Conservation (phyloP, 2,113 vertebrate species). For the Campylomormyrus numenius region DNA sequence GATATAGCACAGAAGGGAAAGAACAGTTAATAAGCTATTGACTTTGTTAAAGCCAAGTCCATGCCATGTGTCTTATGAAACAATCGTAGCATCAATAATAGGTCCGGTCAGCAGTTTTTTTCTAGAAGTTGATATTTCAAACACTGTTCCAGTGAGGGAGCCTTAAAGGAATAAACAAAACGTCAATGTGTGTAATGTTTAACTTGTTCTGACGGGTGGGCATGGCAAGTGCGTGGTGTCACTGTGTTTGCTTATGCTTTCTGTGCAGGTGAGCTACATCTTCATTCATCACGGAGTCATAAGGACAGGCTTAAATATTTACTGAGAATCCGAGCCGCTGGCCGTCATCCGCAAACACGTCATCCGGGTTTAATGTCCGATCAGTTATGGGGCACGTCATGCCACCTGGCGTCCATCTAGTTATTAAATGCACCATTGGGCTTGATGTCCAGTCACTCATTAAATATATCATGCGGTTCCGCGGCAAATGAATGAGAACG, state of each 20-base stretch:
- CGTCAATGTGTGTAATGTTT: not conserved
- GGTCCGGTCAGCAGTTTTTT: not conserved
- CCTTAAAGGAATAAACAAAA: not conserved
- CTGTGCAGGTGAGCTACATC: not conserved
- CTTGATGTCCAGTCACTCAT: not conserved
- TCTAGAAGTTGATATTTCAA: not conserved
- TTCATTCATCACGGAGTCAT: not conserved
- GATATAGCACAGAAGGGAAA: not conserved
- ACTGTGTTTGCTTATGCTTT: not conserved
- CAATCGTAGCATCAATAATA: not conserved
- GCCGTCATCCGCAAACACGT: not conserved
- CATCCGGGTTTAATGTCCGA: not conserved
- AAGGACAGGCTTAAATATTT: conserved; percentile 3
- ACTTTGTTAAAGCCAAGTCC: not conserved
- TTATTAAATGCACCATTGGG: not conserved
- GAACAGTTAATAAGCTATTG: not conserved
- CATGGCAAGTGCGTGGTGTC: not conserved
- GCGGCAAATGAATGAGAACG: not conserved
- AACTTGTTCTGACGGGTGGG: not conserved
- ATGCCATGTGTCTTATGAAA: not conserved
- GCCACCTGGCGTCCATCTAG: not conserved
- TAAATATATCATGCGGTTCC: not conserved
- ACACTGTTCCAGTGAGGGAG: not conserved
- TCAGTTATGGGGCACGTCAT: not conserved
- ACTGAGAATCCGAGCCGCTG: not conserved